A percentile compares a stretch with the other conserved stretches of the same genome.
Conservation (phyloP, 37 sponge, comb jelly and placozoan species). For the Chondrilla cf. caribensis region DNA sequence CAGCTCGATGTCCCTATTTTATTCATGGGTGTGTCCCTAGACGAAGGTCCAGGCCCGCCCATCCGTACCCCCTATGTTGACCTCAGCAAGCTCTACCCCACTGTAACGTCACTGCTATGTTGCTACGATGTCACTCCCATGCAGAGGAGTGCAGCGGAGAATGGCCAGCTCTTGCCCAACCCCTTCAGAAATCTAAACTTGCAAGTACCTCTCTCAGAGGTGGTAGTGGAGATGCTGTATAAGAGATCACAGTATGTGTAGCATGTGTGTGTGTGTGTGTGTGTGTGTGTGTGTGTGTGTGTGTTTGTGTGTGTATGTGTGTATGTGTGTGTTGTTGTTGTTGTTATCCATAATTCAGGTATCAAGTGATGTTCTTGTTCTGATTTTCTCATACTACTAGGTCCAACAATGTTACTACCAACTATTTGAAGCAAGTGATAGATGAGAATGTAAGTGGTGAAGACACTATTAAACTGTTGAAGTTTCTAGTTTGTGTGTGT, state of each 20-base stretch:
- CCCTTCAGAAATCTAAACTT: constrained; percentile 67
- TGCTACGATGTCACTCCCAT: constrained; percentile 75
- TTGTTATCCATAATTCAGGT: too few species aligned
- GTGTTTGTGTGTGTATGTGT: constrained; percentile 14
- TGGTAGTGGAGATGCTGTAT: constrained; percentile 62
- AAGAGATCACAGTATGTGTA: constrained; percentile 43
- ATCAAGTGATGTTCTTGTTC: too few species aligned
- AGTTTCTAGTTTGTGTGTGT: constrained; percentile 84
- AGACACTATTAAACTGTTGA: constrained; percentile 46
- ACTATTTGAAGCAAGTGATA: constrained; percentile 78
- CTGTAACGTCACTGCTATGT: constrained; percentile 64
- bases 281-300: constrained; percentile 32
- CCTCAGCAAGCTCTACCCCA: constrained; percentile 74
- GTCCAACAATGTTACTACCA: constrained; percentile 41
- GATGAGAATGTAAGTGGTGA: constrained; percentile 73
- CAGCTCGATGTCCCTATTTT: constrained; percentile 79
- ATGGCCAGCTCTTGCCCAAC: constrained; percentile 42
- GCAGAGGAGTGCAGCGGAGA: constrained; percentile 46
- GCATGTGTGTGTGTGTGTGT: constrained; percentile 26
- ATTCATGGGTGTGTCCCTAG: constrained; percentile 81
- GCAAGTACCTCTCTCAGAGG: constrained; percentile 48
- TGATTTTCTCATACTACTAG: too few species aligned
- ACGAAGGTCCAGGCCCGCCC: constrained; percentile 93
- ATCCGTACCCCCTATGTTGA: constrained; percentile 73
- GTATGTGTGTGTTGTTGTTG: too few species aligned